Percentiles rank a stretch among this genome's conserved stretches.
phyloP scores from a whole-genome alignment of 1,140 invertebrate genomes.

The Megathymus violae region DNA sequence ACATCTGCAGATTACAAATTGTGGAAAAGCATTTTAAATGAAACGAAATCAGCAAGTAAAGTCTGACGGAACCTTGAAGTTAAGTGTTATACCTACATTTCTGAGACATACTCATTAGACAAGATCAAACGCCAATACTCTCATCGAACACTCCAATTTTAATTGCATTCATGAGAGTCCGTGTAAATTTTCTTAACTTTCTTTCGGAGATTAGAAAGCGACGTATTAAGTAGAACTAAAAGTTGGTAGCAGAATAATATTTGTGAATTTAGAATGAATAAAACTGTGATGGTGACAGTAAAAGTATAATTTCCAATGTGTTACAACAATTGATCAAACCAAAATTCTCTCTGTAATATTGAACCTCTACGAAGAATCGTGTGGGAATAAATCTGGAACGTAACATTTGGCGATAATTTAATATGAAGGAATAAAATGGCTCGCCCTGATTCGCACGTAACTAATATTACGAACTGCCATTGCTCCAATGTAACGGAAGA shows the following conservation, averaged over 20 bases:
- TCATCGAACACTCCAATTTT: slow-evolving; percentile 47
- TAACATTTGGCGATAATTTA: slow-evolving; percentile 65
- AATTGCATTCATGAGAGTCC: slow-evolving; percentile 55
- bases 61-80: slow-evolving; percentile 13
- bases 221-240: slow-evolving; percentile 10
- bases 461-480: slow-evolving; percentile 50
- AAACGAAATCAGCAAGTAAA: slow-evolving; percentile 12
- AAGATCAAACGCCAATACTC: slow-evolving; percentile 56
- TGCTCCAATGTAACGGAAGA: slow-evolving; percentile 40
- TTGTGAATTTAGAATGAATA: not conserved
- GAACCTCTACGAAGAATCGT: slow-evolving; percentile 42
- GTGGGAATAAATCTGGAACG: slow-evolving; percentile 51
- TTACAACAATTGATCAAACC: slow-evolving; percentile 3
- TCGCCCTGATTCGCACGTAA: slow-evolving; percentile 43
- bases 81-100: slow-evolving; percentile 44
- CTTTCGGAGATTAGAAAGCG: slow-evolving; percentile 16
- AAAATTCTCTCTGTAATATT: slow-evolving; percentile 45
- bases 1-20: slow-evolving; percentile 13
- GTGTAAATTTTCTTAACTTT: slow-evolving; percentile 50
- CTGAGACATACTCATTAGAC: slow-evolving; percentile 51
- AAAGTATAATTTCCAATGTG: not conserved
- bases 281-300: not conserved
- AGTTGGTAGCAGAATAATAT: slow-evolving; percentile 20
- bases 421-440: slow-evolving; percentile 56
- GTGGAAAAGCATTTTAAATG: slow-evolving; percentile 13